phyloP scores from a whole-genome alignment of 2,113 vertebrate genomes.

The Promerops cafer region DNA sequence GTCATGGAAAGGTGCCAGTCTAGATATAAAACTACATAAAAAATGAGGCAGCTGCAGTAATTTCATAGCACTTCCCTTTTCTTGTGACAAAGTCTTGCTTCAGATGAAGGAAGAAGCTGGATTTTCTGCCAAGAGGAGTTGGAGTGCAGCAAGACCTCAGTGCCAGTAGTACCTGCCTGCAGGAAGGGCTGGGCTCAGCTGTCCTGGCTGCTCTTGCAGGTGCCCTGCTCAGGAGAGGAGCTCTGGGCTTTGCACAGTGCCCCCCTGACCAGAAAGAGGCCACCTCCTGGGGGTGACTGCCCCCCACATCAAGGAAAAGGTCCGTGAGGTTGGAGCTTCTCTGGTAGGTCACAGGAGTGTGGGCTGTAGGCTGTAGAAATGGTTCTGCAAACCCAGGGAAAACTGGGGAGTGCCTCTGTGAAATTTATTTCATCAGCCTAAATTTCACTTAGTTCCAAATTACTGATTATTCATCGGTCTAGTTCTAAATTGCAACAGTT shows the following conservation, averaged over 20 bases:
- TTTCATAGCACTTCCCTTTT: neutral
- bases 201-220: neutral
- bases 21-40: neutral
- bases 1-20: neutral
- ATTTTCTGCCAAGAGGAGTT: neutral
- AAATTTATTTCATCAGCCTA: neutral
- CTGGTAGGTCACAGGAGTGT: neutral
- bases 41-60: neutral
- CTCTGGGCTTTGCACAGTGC: neutral
- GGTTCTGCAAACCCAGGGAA: neutral
- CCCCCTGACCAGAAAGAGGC: neutral
- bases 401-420: neutral
- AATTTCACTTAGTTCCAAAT: neutral
- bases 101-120: neutral
- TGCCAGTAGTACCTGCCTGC: fast-evolving
- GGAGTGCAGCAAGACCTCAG: neutral
- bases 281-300: neutral
- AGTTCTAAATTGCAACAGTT: neutral
- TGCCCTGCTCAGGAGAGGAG: neutral
- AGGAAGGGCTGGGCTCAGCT: neutral
- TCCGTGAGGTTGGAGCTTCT: neutral
- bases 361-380: neutral
- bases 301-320: fast-evolving
- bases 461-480: neutral
- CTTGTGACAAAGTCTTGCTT: neutral